These are phyloP conservation scores for Aselliscus stoliczkanus DNA, from an alignment of 2,797 vertebrate genomes.

Conservation along the genomic window DNA sequence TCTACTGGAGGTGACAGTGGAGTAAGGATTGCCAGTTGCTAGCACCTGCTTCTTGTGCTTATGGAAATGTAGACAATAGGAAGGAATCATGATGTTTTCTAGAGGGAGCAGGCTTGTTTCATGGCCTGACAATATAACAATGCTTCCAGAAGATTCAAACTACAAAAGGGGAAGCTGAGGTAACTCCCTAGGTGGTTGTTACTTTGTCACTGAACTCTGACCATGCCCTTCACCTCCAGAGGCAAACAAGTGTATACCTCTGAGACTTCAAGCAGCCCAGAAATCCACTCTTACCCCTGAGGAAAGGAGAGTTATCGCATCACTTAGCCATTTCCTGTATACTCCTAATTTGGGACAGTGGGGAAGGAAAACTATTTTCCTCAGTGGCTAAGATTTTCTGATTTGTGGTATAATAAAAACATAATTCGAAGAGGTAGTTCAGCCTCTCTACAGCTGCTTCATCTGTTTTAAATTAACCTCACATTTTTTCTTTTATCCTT, in stretches of 20 bases:
- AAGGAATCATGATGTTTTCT: not conserved
- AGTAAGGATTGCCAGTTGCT: not conserved
- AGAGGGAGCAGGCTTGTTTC: not conserved
- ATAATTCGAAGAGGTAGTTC: not conserved
- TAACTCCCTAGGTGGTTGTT: not conserved
- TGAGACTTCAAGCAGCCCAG: not conserved
- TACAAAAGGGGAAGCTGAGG: not conserved
- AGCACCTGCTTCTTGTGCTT: not conserved
- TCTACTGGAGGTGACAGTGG: not conserved
- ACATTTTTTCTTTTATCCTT: not conserved
- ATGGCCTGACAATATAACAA: not conserved
- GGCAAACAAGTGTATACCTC: not conserved
- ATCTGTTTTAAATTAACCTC: constrained; percentile 1
- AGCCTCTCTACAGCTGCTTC: not conserved
- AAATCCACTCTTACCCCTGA: not conserved
- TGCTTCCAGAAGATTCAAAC: not conserved
- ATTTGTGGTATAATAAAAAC: not conserved
- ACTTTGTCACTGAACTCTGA: not conserved
- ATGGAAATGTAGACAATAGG: not conserved
- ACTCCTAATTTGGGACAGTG: not conserved
- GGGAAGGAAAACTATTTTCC: not conserved
- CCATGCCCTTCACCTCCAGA: not conserved
- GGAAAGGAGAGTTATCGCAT: not conserved
- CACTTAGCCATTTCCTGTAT: not conserved
- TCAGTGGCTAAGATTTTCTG: not conserved